Evolutionary conservation across 2,888 invertebrate genomes (phyloP).

Genomic region (Sycophila texana): DNA sequence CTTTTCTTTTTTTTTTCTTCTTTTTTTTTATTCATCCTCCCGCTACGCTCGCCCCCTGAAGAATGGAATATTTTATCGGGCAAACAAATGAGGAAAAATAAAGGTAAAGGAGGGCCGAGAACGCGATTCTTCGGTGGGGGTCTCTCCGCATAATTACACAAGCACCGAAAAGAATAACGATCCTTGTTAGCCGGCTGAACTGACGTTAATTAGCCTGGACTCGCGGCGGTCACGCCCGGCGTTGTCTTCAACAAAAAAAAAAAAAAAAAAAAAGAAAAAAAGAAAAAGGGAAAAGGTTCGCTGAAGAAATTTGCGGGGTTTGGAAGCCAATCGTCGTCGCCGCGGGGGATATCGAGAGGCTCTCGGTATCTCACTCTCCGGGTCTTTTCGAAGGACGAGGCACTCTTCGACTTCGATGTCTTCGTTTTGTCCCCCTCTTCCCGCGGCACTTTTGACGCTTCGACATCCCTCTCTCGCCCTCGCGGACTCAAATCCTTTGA

Average conservation of each 20-base stretch:
- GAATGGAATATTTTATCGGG: slow-evolving; percentile 30
- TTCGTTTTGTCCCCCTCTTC: slow-evolving; percentile 48
- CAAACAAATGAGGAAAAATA: slow-evolving; percentile 19
- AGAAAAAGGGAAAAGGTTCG: slow-evolving; percentile 22
- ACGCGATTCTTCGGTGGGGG: slow-evolving; percentile 18
- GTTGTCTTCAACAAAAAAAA: slow-evolving; percentile 27
- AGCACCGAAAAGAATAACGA: slow-evolving; percentile 51
- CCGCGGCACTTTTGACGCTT: slow-evolving; percentile 71
- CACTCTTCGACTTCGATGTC: slow-evolving; percentile 42
- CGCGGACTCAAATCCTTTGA: slow-evolving; percentile 72
- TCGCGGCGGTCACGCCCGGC: slow-evolving; percentile 36
- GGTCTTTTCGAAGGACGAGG: slow-evolving; percentile 47
- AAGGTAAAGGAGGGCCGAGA: not conserved
- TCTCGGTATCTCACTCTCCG: slow-evolving; percentile 48
- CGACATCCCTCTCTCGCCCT: slow-evolving; percentile 46
- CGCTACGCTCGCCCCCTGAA: not conserved
- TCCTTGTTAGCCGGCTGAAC: slow-evolving; percentile 55
- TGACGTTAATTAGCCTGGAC: slow-evolving; percentile 53
- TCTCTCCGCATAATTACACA: slow-evolving; percentile 46
- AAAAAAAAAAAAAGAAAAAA: slow-evolving; percentile 51
- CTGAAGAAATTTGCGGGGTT: not conserved
- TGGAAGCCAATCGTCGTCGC: slow-evolving; percentile 42
- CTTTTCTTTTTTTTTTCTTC: too few species aligned
- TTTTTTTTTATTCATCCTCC: too few species aligned
- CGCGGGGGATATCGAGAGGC: slow-evolving; percentile 39